A percentile compares a stretch with the other conserved stretches of the same genome.
These are phyloP conservation scores for Agrotis puta DNA, from an alignment of 2,888 invertebrate genomes.

Conservation along the genomic window DNA sequence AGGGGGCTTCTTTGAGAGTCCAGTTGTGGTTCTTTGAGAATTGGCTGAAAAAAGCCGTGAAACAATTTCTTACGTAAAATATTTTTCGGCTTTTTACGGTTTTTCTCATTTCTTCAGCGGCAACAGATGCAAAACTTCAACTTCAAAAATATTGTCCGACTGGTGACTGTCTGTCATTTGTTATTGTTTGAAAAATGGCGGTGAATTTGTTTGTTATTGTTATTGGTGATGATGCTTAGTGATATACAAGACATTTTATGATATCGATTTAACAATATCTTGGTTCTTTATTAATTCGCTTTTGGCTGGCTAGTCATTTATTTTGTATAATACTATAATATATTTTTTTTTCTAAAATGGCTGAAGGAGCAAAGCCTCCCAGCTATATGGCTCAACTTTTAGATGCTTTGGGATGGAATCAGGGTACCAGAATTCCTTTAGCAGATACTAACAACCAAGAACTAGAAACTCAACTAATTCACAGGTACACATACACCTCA, in stretches of 20 bases:
- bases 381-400: constrained; percentile 92
- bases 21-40: background rate
- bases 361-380: constrained; percentile 75
- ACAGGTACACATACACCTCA: constrained; percentile 72
- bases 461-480: constrained; percentile 80
- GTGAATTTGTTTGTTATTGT: constrained; percentile 64
- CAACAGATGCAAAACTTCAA: background rate
- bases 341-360: constrained; percentile 69
- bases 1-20: background rate
- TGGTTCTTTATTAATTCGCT: constrained; percentile 27
- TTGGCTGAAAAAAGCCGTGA: background rate
- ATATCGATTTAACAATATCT: constrained; percentile 69
- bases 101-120: background rate
- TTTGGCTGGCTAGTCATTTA: constrained; percentile 46
- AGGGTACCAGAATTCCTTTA: constrained; percentile 95
- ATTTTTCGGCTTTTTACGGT: constrained; percentile 32
- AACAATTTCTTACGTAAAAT: too few relatives aligned
- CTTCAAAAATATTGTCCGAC: constrained; percentile 10
- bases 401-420: constrained; percentile 93
- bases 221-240: constrained; percentile 50
- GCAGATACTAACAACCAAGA: constrained; percentile 94
- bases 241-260: constrained; percentile 43
- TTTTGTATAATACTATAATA: constrained; percentile 38
- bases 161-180: constrained; percentile 60
- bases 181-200: constrained; percentile 74